Evolutionary conservation across 2,888 invertebrate genomes (phyloP).

Genomic region (Petrolisthes manimaculis): DNA sequence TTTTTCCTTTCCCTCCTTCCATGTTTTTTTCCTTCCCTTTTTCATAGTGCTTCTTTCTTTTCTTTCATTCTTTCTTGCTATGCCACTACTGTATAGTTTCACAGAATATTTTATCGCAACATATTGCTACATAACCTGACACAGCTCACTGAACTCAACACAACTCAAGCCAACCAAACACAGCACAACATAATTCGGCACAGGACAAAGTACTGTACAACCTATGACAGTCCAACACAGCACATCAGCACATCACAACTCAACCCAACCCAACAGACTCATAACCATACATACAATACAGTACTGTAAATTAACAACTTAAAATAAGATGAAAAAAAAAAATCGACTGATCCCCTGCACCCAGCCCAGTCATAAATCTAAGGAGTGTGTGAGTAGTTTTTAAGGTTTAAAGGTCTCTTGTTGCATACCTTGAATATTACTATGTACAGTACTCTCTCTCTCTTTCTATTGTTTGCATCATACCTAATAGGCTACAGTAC

Average conservation of each 20-base stretch:
- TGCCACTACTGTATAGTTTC: background rate
- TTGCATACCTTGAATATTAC: no score
- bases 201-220: background rate
- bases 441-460: background rate
- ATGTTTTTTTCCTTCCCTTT: background rate
- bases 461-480: background rate
- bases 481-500: background rate
- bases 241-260: background rate
- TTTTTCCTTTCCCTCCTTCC: background rate
- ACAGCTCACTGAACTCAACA: background rate
- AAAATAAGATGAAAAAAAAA: no score
- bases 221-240: background rate
- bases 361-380: no score
- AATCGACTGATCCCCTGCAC: no score
- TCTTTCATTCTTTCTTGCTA: background rate
- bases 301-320: background rate
- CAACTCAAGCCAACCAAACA: background rate
- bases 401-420: no score
- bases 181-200: background rate
- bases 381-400: no score
- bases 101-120: background rate
- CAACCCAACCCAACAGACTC: background rate
- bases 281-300: background rate
- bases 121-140: background rate
- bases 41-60: background rate